Evolutionary conservation across 1,140 invertebrate species (phyloP).

Genomic region (Homalodisca vitripennis): DNA sequence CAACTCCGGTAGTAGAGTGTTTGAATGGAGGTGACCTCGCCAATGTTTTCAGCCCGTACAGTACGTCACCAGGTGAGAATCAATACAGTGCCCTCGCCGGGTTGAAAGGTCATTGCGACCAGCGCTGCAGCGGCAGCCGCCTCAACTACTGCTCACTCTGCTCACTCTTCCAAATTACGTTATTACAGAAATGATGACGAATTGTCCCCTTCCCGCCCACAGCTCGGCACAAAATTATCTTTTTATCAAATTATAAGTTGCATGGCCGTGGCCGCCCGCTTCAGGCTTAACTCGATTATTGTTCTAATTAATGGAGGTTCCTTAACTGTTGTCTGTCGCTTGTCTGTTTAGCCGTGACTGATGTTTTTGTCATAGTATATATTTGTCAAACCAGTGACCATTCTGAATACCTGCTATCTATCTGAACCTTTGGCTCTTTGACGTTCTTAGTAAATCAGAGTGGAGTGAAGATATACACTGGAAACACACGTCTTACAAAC

Average conservation of each 20-base stretch:
- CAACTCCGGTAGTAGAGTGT: no score
- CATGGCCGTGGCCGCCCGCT: not conserved
- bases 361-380: no score
- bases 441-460: no score
- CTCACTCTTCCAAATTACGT: slow-evolving; percentile 1
- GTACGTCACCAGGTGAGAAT: slow-evolving; percentile 29
- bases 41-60: slow-evolving; percentile 17
- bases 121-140: not conserved
- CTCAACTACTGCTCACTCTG: not conserved
- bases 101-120: slow-evolving; percentile 28
- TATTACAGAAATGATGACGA: slow-evolving; percentile 12
- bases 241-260: slow-evolving; percentile 12
- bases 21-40: slow-evolving; percentile 10
- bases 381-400: no score
- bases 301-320: slow-evolving; percentile 12
- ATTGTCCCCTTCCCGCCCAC: not conserved
- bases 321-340: not conserved
- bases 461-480: no score
- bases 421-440: no score
- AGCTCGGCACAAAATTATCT: not conserved
- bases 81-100: slow-evolving; percentile 33
- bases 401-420: no score
- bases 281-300: not conserved
- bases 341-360: slow-evolving; percentile 13
- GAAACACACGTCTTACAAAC: no score